Base-by-base conservation (phyloP, 1,140 invertebrate genomes). In the silkworm (Bombyx mori) region DNA sequence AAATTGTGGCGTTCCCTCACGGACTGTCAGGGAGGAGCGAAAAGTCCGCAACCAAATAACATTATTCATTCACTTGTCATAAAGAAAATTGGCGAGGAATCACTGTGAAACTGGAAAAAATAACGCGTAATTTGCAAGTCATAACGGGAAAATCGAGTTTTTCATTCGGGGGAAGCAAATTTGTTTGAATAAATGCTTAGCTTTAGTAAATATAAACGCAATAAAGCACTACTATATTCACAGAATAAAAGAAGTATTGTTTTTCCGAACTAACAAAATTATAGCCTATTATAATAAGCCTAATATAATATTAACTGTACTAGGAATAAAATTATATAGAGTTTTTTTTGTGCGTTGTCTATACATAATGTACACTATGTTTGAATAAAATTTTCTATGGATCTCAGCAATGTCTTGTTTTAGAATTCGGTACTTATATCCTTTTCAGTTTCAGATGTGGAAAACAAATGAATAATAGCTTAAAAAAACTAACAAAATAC, bases 61-160 rank as follows among this genome's bases (percentile, higher is more conserved):
- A 73, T 79, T 76, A 79, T 79, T 77, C 75, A 77, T 76, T 73
- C 65, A 60, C 73, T 74, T 76, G 75, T 77, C 75, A 75, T 65
- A 66, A 72, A 58, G 65, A 53, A 77, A 77, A 77, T 76, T 73
- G 71, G 67, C 65, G 67, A 69, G 66, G 70, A 74, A 73, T 69
- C 65, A 54, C 63, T 49, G 58, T 62, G 48, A 62, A 65, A 58
- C 52, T 55, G 51, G 61, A 8, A 26, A 51, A 51, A 22, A 18
- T 49, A 49, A 51, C 26, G 26, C 22, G 7, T 35, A 51, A 51
- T 51, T 51, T 51, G 50, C 22, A 51, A 51, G 50, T 51, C 50
- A 8, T 51, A 51, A 10, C 50, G 18, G 26, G 22, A 26, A 35
- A 51, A 35, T 51, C 50, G 3, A 35, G 26, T 35, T 35, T 35